phyloP scores from a whole-genome alignment of 1,140 invertebrate genomes.

The Heterodera schachtii region DNA sequence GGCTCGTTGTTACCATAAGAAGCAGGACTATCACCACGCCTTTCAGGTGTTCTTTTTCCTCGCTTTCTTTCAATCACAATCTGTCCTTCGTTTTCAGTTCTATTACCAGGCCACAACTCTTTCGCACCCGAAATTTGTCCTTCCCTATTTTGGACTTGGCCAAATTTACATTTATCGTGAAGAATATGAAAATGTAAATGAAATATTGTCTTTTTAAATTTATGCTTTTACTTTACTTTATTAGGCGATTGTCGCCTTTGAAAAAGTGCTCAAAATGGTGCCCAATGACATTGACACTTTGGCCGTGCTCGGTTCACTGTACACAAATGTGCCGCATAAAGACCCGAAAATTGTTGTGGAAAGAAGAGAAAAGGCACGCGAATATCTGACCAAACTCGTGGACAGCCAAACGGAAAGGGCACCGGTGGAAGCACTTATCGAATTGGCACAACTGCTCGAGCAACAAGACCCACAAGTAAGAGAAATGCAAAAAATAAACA shows the following conservation, averaged over 20 bases:
- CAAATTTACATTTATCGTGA: constrained; percentile 99
- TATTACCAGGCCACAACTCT: constrained; percentile 99
- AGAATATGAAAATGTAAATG: constrained; percentile 86
- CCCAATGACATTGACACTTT: constrained; percentile 98
- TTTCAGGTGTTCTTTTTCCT: constrained; percentile 41
- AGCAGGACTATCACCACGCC: constrained; percentile 53
- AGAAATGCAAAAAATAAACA: too few relatives aligned
- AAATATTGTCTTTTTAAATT: neutral
- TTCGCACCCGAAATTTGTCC: constrained; percentile 86
- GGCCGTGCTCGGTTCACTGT: constrained; percentile 96
- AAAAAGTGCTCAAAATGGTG: constrained; percentile 94
- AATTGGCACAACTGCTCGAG: constrained; percentile 88
- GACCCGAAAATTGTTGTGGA: constrained; percentile 66
- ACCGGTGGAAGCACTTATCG: constrained; percentile 93
- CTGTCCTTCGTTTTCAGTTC: constrained; percentile 81
- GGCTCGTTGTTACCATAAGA: constrained; percentile 83
- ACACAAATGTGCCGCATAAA: constrained; percentile 77
- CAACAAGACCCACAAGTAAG: constrained; percentile 39
- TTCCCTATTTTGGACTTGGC: constrained; percentile 95
- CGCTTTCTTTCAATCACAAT: constrained; percentile 8
- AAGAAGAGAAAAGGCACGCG: constrained; percentile 78
- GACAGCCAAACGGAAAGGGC: constrained; percentile 92
- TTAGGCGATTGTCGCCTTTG: constrained; percentile 96
- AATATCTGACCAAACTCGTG: constrained; percentile 75
- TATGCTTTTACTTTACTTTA: constrained; percentile 66